Evolutionary conservation across 2,797 vertebrate genomes (phyloP).

Genomic region (Sebastes trivittatus): DNA sequence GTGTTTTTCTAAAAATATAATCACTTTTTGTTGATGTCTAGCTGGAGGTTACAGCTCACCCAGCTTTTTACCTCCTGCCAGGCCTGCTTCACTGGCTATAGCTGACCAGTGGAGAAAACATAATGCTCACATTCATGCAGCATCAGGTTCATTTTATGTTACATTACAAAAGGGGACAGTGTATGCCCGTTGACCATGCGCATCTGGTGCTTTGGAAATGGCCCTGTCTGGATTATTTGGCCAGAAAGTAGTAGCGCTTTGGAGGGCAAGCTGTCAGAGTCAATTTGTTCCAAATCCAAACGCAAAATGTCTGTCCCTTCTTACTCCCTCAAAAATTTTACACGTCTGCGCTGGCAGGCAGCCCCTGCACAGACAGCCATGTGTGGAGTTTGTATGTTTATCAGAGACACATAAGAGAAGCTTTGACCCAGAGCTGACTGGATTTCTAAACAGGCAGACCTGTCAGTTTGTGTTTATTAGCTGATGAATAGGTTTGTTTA

Average conservation of each 20-base stretch:
- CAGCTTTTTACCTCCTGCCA: slow-evolving; percentile 28
- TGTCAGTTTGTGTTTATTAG: slow-evolving; percentile 39
- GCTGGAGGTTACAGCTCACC: slow-evolving; percentile 30
- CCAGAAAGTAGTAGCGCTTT: slow-evolving; percentile 39
- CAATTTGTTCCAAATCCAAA: slow-evolving; percentile 66
- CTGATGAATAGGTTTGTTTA: slow-evolving; percentile 33
- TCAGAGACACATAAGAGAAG: slow-evolving; percentile 27
- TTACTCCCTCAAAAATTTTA: slow-evolving; percentile 41
- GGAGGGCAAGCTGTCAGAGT: slow-evolving; percentile 52
- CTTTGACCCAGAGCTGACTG: slow-evolving; percentile 52
- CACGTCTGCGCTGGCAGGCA: slow-evolving; percentile 54
- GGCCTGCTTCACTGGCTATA: slow-evolving; percentile 36
- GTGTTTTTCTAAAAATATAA: slow-evolving; percentile 7
- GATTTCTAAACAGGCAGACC: slow-evolving; percentile 35
- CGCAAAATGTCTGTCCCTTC: slow-evolving; percentile 41
- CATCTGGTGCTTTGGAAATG: slow-evolving; percentile 66
- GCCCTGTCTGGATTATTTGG: slow-evolving; percentile 62
- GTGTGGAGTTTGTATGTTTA: slow-evolving; percentile 45
- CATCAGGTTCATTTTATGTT: slow-evolving; percentile 64
- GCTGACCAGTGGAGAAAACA: slow-evolving; percentile 65
- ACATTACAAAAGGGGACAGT: slow-evolving; percentile 63
- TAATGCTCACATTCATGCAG: slow-evolving; percentile 65
- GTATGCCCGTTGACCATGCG: slow-evolving; percentile 47
- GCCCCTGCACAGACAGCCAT: slow-evolving; percentile 36
- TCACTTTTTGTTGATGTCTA: slow-evolving; percentile 6